Evolutionary conservation across 35 echinoderm and acorn worm genomes (phyloP).

Genomic region (Anneissia japonica): DNA sequence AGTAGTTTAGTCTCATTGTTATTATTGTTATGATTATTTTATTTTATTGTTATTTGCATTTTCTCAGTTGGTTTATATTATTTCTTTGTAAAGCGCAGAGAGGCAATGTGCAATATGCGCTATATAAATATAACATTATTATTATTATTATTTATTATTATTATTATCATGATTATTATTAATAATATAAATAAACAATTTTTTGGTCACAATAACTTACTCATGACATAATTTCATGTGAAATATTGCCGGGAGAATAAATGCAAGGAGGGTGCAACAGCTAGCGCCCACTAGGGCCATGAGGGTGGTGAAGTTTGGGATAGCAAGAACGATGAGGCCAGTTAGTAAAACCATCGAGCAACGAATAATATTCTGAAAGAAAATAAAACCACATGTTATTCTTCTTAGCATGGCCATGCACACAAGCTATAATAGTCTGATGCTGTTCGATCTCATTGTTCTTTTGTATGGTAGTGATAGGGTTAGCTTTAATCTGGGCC

Average conservation of each 20-base stretch:
- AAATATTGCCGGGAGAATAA: slow-evolving; percentile 88
- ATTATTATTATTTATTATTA: neutral
- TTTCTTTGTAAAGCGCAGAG: neutral
- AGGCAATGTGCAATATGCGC: too few relatives aligned
- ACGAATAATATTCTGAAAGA: slow-evolving; percentile 67
- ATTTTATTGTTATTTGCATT: too few relatives aligned
- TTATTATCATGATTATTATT: neutral
- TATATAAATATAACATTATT: too few relatives aligned
- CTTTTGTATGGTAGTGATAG: too few relatives aligned
- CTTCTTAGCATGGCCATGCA: too few relatives aligned
- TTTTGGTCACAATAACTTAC: slow-evolving; percentile 38
- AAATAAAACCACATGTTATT: neutral
- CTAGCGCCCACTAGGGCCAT: slow-evolving; percentile 91
- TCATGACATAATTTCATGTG: slow-evolving; percentile 84
- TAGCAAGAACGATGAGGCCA: slow-evolving; percentile 62
- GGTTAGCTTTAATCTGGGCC: too few relatives aligned
- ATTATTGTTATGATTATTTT: too few relatives aligned
- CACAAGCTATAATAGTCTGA: too few relatives aligned
- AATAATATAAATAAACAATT: neutral
- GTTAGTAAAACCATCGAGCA: slow-evolving; percentile 68
- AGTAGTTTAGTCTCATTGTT: too few relatives aligned
- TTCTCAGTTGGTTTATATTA: too few relatives aligned
- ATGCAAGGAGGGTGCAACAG: slow-evolving; percentile 92
- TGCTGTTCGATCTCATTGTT: too few relatives aligned
- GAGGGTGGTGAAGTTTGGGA: slow-evolving; percentile 88